Conservation (phyloP, 2,888 invertebrate genomes). For the Ellobium chinense region DNA sequence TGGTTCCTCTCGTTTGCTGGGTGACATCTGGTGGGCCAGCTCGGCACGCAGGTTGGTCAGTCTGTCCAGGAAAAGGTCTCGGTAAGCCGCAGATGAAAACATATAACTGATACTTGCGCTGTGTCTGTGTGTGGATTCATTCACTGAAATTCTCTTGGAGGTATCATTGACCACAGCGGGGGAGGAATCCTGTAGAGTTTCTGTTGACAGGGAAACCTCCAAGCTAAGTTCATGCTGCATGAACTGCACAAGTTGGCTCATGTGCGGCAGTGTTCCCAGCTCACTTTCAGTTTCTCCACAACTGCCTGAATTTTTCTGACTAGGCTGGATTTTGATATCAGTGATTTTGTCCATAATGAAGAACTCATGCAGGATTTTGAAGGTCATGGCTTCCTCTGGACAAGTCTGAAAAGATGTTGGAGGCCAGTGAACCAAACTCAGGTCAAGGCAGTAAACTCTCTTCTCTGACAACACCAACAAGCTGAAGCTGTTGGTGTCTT, state of each 20-base stretch:
- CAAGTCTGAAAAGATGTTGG: conserved; percentile 69
- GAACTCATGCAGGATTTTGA: conserved; percentile 68
- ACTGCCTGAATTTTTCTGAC: background rate
- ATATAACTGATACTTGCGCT: conserved; percentile 34
- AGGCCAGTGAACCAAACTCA: conserved; percentile 68
- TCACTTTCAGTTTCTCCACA: background rate
- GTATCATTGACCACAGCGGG: background rate
- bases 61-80: conserved; percentile 67
- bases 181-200: background rate
- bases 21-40: conserved; percentile 68
- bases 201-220: conserved; percentile 1
- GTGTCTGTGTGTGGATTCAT: background rate
- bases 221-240: conserved; percentile 42
- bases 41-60: conserved; percentile 68
- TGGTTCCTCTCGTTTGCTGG: conserved; percentile 67
- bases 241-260: background rate
- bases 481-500: conserved; percentile 47
- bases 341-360: conserved; percentile 69
- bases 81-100: conserved; percentile 60
- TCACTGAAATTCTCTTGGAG: background rate
- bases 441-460: conserved; percentile 69
- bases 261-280: background rate
- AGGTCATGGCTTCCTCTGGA: conserved; percentile 59
- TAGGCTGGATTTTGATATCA: conserved; percentile 66
- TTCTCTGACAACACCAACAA: conserved; percentile 71